A percentile compares a stretch with the other conserved stretches of the same genome.
phyloP scores from a whole-genome alignment of 2,888 invertebrate species.

The Bruchidius siliquastri region DNA sequence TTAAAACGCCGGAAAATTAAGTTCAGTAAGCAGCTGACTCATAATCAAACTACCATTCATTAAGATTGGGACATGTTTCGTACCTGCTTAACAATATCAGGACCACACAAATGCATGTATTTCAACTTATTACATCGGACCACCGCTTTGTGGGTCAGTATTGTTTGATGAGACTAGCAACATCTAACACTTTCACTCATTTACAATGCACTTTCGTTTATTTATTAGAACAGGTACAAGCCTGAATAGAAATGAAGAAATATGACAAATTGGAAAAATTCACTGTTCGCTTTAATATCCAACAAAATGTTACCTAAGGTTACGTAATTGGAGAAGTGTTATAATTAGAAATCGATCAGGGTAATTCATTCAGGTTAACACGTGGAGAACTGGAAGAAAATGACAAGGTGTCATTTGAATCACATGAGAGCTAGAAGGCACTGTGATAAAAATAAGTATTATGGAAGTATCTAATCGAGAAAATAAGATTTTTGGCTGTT shows the following conservation, averaged over 20 bases:
- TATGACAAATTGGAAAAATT: not conserved
- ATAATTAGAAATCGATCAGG: not conserved
- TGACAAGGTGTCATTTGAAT: too few relatives aligned
- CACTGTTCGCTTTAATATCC: not conserved
- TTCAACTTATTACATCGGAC: not conserved
- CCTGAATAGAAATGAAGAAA: not conserved
- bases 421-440: too few relatives aligned
- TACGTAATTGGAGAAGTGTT: not conserved
- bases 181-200: slow-evolving; percentile 8
- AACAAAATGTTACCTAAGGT: not conserved
- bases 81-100: too few relatives aligned
- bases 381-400: too few relatives aligned
- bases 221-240: not conserved
- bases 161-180: not conserved
- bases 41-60: too few relatives aligned
- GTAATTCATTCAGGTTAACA: not conserved
- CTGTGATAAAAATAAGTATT: too few relatives aligned
- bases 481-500: too few relatives aligned
- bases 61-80: too few relatives aligned
- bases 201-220: slow-evolving; percentile 10
- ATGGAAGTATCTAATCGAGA: too few relatives aligned
- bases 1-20: too few relatives aligned
- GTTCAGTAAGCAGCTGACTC: too few relatives aligned
- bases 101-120: not conserved
- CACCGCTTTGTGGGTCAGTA: not conserved